Evolutionary conservation across 2,888 invertebrate species (phyloP), one percentile per base, ranked within the genome.

Genomic region (Anoplius nigerrimus): DNA sequence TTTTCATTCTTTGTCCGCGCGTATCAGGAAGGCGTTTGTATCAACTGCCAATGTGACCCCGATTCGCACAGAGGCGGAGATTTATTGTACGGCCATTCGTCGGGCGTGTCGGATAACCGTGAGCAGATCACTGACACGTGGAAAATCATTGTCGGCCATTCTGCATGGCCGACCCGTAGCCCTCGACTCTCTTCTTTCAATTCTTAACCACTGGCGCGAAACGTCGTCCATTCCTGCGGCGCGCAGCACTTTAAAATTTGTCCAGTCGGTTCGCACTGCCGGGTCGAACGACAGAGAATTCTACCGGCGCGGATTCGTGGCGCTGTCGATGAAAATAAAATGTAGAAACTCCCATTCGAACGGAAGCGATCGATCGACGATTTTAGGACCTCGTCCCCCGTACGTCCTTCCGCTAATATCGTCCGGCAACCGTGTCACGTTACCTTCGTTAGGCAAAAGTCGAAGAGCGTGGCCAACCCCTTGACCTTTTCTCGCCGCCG

Each of bases 11-110:
- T 68, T 56, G 60, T 53, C 65, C 67, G 70, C 67, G 70, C 67
- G 74, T 66, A 72, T 66, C 69, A 55, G 56, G 69, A 62, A 76
- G 69, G 66, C 66, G 70, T 73, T 77, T 69, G 69, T 60, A 53
- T 70, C 27, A 18, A 51, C 53, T 21, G 43, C 42, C 59, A 48
- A 58, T 34, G 58, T 65, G 80, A 79, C 77, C 80, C 58, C 63
- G 70, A 77, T 80, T 78, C 79, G 74, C 71, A 66, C 58, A 61
- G 45, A 55, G 43, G 64, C 68, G 51, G 52, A 62, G 57, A 60
- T 60, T 68, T 46, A 43, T 48, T 56, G 68, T 64, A 53, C 62
- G 54, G 58, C 45, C 71, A 70, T 64, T 68, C 65, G 58, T 60
- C 27, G 46, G n/a, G 62, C 58, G 45, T 58, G 73, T 56, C 51